Conservation (phyloP, 2,113 vertebrate genomes). For the Telmatochromis sp. region DNA sequence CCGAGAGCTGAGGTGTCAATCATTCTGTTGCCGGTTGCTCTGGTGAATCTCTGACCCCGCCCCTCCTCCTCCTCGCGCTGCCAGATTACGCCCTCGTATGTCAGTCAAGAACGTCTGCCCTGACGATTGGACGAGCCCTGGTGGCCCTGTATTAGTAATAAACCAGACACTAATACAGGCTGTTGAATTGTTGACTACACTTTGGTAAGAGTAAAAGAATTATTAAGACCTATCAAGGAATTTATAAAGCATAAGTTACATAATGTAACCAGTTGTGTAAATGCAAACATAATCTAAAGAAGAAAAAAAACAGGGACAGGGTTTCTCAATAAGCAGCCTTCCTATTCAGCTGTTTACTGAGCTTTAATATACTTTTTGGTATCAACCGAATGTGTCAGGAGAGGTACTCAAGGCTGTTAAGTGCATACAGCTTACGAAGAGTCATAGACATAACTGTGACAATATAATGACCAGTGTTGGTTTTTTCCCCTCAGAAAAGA, state of each 20-base stretch:
- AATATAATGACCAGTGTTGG: neutral
- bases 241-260: neutral
- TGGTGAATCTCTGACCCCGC: conserved; percentile 39
- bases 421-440: neutral
- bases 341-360: neutral
- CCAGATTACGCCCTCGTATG: conserved; percentile 29
- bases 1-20: conserved; percentile 34
- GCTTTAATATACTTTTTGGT: neutral
- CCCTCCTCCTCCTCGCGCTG: conserved; percentile 20
- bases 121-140: conserved; percentile 17
- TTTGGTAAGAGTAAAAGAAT: neutral
- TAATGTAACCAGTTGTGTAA: neutral
- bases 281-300: neutral
- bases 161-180: neutral
- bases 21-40: conserved; percentile 37
- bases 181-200: neutral
- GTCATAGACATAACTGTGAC: neutral
- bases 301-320: neutral
- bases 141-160: neutral
- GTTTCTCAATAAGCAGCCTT: neutral
- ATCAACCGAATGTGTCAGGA: neutral
- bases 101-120: conserved; percentile 19
- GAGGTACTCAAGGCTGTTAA: neutral
- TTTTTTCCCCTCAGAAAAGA: neutral
- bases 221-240: neutral